Percentiles rank a stretch among this genome's conserved stretches.
Conservation (phyloP, 1,140 invertebrate genomes). For the Drosophila burlai region DNA sequence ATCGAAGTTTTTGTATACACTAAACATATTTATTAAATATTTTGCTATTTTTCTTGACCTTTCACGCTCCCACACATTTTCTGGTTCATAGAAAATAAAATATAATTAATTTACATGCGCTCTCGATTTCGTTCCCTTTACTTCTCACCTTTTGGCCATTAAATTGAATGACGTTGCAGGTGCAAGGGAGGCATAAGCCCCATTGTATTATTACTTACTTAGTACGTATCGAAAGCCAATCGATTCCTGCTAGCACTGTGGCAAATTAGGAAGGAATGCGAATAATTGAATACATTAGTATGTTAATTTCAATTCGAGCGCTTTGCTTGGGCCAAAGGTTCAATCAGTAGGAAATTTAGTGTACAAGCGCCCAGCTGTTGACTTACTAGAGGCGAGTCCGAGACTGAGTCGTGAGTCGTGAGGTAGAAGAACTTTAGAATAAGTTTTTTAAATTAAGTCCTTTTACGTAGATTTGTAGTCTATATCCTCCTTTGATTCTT, state of each 20-base stretch:
- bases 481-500: no score
- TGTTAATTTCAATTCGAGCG: slow-evolving; percentile 47
- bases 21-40: not conserved
- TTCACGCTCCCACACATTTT: not conserved
- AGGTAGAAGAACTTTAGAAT: not conserved
- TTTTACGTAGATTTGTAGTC: not conserved
- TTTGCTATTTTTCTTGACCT: not conserved
- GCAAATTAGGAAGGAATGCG: slow-evolving; percentile 32
- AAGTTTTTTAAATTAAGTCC: not conserved
- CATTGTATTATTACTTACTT: slow-evolving; percentile 45
- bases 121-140: not conserved
- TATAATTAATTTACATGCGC: not conserved
- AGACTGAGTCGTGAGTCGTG: slow-evolving; percentile 5
- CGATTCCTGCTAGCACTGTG: slow-evolving; percentile 32
- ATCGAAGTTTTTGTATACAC: not conserved
- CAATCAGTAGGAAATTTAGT: slow-evolving; percentile 35
- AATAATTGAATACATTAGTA: slow-evolving; percentile 69
- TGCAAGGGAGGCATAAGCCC: not conserved
- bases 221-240: slow-evolving; percentile 43
- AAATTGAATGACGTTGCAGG: slow-evolving; percentile 46
- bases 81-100: slow-evolving; percentile 19
- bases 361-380: slow-evolving; percentile 17
- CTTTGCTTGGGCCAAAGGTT: slow-evolving; percentile 38
- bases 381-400: not conserved
- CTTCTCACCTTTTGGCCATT: slow-evolving; percentile 18